Evolutionary conservation across 2,113 vertebrate genomes (phyloP).

Genomic region (Psittacara wagleri): DNA sequence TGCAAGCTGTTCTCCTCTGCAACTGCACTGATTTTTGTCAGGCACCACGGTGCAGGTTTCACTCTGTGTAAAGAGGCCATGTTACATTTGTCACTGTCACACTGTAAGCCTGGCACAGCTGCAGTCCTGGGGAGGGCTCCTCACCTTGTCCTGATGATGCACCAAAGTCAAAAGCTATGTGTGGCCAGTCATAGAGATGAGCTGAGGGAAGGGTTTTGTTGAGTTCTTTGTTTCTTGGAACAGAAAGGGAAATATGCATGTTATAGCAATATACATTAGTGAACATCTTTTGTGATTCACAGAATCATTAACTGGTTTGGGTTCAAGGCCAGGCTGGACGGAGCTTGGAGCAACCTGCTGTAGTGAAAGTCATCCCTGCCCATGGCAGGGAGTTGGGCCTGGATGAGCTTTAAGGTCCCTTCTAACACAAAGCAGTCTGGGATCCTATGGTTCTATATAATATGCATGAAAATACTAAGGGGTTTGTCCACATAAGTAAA

Average conservation of each 20-base stretch:
- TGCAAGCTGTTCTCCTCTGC: background rate
- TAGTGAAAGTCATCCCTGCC: background rate
- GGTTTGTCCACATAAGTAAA: background rate
- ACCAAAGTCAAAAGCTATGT: background rate
- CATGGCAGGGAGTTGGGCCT: background rate
- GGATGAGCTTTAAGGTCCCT: background rate
- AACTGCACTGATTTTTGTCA: background rate
- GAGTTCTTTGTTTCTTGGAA: background rate
- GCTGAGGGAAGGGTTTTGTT: background rate
- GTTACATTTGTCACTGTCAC: background rate
- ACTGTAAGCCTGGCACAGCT: background rate
- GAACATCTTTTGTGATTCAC: background rate
- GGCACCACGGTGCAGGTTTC: background rate
- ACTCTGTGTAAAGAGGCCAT: background rate
- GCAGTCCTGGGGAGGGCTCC: background rate
- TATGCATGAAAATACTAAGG: background rate
- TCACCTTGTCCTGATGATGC: background rate
- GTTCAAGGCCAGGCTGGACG: background rate
- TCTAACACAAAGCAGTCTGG: background rate
- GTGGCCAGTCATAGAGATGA: background rate
- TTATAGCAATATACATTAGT: background rate
- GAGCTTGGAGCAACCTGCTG: background rate
- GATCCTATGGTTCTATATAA: background rate
- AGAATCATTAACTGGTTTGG: background rate
- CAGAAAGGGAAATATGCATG: background rate